Conservation (phyloP, 2,797 vertebrate species). For the Karalla daura region DNA sequence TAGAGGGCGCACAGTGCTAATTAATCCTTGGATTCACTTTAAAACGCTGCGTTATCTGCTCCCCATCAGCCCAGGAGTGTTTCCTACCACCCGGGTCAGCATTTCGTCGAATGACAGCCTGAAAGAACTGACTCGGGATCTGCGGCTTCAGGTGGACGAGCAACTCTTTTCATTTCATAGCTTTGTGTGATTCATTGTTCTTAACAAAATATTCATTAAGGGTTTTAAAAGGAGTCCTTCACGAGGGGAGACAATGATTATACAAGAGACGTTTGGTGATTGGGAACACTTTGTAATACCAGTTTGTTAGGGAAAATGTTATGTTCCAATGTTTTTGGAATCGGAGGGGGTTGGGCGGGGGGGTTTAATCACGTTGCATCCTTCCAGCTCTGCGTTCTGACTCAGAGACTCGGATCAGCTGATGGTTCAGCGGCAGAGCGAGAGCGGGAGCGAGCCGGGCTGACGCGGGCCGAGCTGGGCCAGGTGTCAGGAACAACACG, state of each 20-base stretch:
- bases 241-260: too few relatives aligned
- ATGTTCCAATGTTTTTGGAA: background rate
- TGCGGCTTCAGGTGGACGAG: background rate
- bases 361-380: background rate
- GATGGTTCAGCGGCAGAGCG: conserved; percentile 29
- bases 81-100: conserved; percentile 21
- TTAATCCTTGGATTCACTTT: background rate
- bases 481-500: conserved; percentile 71
- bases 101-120: conserved; percentile 12
- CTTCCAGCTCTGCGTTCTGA: background rate
- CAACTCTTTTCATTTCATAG: background rate
- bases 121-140: conserved; percentile 22
- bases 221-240: too few relatives aligned
- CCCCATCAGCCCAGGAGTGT: conserved; percentile 16
- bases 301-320: too few relatives aligned
- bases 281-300: too few relatives aligned
- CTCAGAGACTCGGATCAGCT: conserved; percentile 18
- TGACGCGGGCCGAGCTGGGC: conserved; percentile 36
- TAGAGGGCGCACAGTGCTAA: background rate
- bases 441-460: conserved; percentile 46
- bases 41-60: background rate
- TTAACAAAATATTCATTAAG: background rate
- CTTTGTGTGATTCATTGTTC: background rate
- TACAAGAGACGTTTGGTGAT: too few relatives aligned
- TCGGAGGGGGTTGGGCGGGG: too few relatives aligned